Percentiles rank a stretch among this genome's conserved stretches.
phyloP scores from a whole-genome alignment of 2,113 vertebrate genomes.

The Isichthys henryi region DNA sequence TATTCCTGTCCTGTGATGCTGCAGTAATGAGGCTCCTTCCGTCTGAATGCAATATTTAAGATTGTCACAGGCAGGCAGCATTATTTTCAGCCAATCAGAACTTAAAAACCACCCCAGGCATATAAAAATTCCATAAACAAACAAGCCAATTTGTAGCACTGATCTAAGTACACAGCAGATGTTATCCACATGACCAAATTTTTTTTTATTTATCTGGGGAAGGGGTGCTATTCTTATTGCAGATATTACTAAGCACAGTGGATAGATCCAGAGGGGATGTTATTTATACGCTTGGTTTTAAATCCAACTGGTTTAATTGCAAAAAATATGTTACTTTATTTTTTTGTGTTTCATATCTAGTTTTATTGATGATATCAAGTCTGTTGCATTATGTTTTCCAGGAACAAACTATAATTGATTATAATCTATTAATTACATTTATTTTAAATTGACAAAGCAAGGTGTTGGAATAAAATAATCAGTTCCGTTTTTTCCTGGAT shows the following conservation, averaged over 20 bases:
- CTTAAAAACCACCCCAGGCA: slow-evolving; percentile 54
- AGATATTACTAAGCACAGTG: neutral
- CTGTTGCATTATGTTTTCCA: neutral
- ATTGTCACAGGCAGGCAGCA: slow-evolving; percentile 60
- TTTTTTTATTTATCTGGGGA: neutral
- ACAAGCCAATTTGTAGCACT: slow-evolving; percentile 47
- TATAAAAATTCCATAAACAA: slow-evolving; percentile 48
- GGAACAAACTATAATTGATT: neutral
- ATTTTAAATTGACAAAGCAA: neutral
- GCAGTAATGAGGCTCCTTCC: slow-evolving; percentile 59
- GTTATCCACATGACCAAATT: neutral
- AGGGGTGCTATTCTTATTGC: neutral
- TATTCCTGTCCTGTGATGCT: slow-evolving; percentile 50
- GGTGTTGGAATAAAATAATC: neutral
- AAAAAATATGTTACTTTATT: neutral
- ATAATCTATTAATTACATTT: neutral
- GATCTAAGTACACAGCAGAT: neutral
- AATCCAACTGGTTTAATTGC: neutral
- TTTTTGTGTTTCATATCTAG: neutral
- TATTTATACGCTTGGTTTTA: neutral
- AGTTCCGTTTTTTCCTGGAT: neutral
- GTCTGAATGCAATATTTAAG: slow-evolving; percentile 65
- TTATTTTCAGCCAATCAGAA: slow-evolving; percentile 60
- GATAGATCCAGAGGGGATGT: neutral
- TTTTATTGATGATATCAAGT: neutral